These are phyloP conservation scores for Drosophila suzukii DNA, from an alignment of 1,140 invertebrate species.

Conservation along the genomic window DNA sequence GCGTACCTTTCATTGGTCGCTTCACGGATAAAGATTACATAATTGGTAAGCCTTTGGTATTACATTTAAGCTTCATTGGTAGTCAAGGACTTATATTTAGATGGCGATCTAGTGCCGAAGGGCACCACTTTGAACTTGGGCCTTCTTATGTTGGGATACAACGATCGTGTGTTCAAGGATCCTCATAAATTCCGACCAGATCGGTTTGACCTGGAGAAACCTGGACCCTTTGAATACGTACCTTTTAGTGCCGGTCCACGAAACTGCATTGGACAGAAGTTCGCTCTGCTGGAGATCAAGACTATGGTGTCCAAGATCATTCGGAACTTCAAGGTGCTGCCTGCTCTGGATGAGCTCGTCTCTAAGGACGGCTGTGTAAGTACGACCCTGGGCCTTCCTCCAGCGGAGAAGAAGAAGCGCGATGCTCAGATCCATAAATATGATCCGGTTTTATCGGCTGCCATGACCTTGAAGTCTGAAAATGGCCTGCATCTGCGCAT, in stretches of 20 bases:
- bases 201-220: constrained; percentile 86
- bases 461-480: constrained; percentile 72
- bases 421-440: constrained; percentile 63
- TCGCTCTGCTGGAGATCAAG: constrained; percentile 85
- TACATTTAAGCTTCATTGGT: no score
- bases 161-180: constrained; percentile 87
- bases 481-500: constrained; percentile 72
- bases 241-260: constrained; percentile 86
- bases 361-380: constrained; percentile 64
- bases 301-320: constrained; percentile 84
- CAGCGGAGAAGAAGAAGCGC: constrained; percentile 30
- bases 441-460: constrained; percentile 67
- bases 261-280: constrained; percentile 85
- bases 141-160: constrained; percentile 60
- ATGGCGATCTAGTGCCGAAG: constrained; percentile 61
- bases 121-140: constrained; percentile 60
- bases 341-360: constrained; percentile 65
- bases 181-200: constrained; percentile 91
- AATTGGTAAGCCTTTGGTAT: constrained; percentile 48
- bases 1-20: constrained; percentile 88
- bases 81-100: constrained; percentile 12
- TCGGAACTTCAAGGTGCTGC: constrained; percentile 74
- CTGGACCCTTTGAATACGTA: constrained; percentile 86
- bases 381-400: constrained; percentile 52
- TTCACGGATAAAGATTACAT: constrained; percentile 63